Percentiles rank a stretch among this genome's conserved stretches.
Conservation (phyloP, 2,113 vertebrate species). For the Scytalopus superciliaris region DNA sequence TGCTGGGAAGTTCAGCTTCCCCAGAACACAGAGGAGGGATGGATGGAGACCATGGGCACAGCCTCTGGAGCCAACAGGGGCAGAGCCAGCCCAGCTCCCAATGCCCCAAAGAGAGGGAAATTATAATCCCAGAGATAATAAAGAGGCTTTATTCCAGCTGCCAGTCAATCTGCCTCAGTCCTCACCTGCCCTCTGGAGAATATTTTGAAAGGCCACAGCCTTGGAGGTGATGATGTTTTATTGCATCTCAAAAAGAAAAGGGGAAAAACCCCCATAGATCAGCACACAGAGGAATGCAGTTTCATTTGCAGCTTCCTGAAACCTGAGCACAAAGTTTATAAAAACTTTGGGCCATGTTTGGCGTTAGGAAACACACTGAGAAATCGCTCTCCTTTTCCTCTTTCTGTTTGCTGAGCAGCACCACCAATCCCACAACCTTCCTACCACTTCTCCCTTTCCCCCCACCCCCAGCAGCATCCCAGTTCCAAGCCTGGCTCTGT, state of each 20-base stretch:
- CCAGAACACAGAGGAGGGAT: neutral
- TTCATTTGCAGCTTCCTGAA: conserved; percentile 70
- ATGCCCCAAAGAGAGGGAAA: neutral
- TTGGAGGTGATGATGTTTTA: conserved; percentile 62
- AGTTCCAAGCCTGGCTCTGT: neutral
- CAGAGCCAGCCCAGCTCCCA: neutral
- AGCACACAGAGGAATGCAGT: conserved; percentile 46
- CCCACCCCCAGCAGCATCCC: neutral
- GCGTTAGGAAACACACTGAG: conserved; percentile 55
- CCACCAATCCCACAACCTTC: conserved; percentile 32
- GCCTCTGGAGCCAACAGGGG: neutral
- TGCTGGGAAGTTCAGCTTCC: neutral
- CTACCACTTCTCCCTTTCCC: neutral
- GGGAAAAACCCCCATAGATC: neutral
- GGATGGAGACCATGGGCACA: accelerated
- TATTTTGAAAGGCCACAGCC: conserved; percentile 3
- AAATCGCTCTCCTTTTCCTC: conserved; percentile 37
- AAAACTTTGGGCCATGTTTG: conserved; percentile 57
- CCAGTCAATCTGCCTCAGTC: conserved; percentile 54
- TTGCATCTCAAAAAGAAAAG: conserved; percentile 20
- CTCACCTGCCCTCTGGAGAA: neutral
- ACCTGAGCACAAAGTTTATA: conserved; percentile 66
- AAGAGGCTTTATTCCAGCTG: conserved; percentile 16
- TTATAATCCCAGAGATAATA: conserved; percentile 49
- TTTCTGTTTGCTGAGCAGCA: conserved; percentile 55